phyloP scores from a whole-genome alignment of 2,888 invertebrate species.

The Arenicola marina region DNA sequence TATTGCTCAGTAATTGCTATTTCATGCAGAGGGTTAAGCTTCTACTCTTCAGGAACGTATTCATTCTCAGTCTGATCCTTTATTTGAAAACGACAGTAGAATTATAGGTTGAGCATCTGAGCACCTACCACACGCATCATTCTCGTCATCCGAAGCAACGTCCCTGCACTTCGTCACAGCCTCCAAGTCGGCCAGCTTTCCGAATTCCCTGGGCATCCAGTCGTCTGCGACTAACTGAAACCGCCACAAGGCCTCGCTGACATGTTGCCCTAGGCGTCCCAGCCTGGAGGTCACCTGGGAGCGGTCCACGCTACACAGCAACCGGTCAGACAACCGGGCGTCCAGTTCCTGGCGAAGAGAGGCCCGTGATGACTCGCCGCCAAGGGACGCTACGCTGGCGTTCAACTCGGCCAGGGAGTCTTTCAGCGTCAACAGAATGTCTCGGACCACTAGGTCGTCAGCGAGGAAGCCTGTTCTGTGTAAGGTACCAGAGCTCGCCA shows the following conservation, averaged over 20 bases:
- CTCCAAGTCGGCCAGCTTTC: neutral
- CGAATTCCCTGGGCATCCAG: conserved; percentile 11
- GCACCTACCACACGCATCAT: too few species aligned
- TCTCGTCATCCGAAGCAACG: too few species aligned
- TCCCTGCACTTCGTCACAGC: too few species aligned
- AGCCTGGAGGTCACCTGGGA: conserved; percentile 42
- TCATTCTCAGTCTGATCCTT: too few species aligned
- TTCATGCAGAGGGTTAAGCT: too few species aligned
- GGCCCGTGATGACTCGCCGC: neutral
- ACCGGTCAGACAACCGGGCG: neutral
- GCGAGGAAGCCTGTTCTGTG: conserved; percentile 48
- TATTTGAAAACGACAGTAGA: too few species aligned
- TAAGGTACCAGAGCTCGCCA: too few species aligned
- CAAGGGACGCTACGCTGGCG: neutral
- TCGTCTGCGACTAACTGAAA: conserved; percentile 67
- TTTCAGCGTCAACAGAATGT: conserved; percentile 33
- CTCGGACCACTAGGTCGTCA: conserved; percentile 50
- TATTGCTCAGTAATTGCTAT: too few species aligned
- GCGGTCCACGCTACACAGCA: neutral
- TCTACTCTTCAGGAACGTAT: too few species aligned
- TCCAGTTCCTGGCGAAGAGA: neutral
- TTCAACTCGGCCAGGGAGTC: neutral
- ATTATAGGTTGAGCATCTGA: too few species aligned
- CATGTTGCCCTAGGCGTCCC: conserved; percentile 62
- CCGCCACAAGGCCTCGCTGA: conserved; percentile 75